Evolutionary conservation across 2,113 vertebrate species (phyloP).

Genomic region (Chelonoidis abingdonii): DNA sequence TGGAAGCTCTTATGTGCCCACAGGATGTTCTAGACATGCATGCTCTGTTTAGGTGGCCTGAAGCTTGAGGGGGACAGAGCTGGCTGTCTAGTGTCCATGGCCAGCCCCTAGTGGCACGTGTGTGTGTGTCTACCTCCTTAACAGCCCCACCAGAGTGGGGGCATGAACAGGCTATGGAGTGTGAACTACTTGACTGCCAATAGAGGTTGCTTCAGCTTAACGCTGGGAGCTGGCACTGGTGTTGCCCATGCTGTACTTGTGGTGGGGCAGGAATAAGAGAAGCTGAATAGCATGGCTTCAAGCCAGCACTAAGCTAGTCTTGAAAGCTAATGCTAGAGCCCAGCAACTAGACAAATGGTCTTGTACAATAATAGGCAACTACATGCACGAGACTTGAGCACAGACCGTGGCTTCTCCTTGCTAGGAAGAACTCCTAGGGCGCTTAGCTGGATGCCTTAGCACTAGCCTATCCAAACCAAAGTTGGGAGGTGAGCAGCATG

Average conservation of each 20-base stretch:
- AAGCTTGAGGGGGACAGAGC: neutral
- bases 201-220: neutral
- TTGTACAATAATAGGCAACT: accelerated
- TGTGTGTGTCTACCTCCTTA: neutral
- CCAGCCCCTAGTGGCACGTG: neutral
- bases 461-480: neutral
- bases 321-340: neutral
- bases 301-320: neutral
- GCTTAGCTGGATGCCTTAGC: neutral
- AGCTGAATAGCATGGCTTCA: neutral
- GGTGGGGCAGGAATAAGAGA: neutral
- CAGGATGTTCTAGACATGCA: neutral
- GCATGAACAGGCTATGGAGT: neutral
- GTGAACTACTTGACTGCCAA: neutral
- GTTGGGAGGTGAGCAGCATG: accelerated
- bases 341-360: neutral
- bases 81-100: neutral
- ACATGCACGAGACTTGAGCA: accelerated
- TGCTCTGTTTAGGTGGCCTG: neutral
- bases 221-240: neutral
- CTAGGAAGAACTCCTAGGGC: neutral
- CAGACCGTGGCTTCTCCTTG: accelerated
- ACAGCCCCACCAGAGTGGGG: too few species aligned
- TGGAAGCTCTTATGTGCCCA: neutral
- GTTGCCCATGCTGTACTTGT: neutral